Base-by-base conservation (phyloP, 2,888 invertebrate genomes). In the Andrena haemorrhoa region DNA sequence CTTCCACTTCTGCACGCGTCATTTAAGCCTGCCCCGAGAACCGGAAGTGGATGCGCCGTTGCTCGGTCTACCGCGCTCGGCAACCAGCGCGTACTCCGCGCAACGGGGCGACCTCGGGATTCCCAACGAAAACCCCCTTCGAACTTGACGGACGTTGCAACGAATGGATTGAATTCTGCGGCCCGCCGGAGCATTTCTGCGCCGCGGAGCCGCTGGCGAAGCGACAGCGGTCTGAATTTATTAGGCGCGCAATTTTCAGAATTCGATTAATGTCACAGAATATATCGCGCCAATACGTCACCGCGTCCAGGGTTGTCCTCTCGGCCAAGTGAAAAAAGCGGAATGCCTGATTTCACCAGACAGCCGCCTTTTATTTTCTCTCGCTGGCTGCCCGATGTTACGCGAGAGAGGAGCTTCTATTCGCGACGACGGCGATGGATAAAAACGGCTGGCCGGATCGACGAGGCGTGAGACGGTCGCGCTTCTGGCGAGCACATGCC, bases 401-500 rank as follows among this genome's bases (percentile, higher is more conserved):
- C 26, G 66, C 47, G 12, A 2, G 6, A 49, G 49, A 1, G 26
- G 58, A 35, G 10, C 4, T 49, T 76, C 51, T 56, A 47, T 56
- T 20, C 23, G 16, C 60, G 7, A 58, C 12, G 68, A 31, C 12
- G 1, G 10, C n/a, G 26, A 3, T 8, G 4, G 10, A 7, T 63
- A 72, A 75, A 77, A 72, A 75, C 61, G 6, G 61, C 29, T 29
- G 80, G 65, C 77, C 82, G 79, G 75, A 73, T 82, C 73, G 63
- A 51, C 75, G 49, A 58, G 47, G 75, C 79, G 82, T 75, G 79
- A 79, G 84, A 86, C 75, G 64, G 69, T 69, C 23, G 26, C 56
- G 56, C 10, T 84, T 69, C 61, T 86, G 86, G 69, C 75, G 64
- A 56, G 64, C 86, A 86, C 60, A 79, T 84, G 86, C 74, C 47